Conservation (phyloP, 2,113 vertebrate species). For the Perca schrenkii region DNA sequence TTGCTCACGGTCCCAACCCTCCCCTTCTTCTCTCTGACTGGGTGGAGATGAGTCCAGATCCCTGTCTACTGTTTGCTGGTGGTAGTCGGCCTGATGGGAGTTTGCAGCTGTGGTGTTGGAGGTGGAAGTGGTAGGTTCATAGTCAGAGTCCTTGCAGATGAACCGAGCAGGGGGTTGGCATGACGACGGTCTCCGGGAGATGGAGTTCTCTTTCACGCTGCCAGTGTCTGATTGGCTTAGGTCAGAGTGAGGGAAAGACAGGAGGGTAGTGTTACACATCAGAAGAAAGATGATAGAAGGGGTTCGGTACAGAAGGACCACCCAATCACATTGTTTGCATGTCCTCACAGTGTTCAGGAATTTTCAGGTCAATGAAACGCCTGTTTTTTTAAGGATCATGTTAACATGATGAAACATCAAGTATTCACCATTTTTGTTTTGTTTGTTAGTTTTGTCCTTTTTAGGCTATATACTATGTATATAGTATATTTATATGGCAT, state of each 20-base stretch:
- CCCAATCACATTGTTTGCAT: slow-evolving; percentile 47
- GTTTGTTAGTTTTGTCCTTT: no score
- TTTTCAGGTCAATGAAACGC: background rate
- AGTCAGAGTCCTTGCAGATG: slow-evolving; percentile 58
- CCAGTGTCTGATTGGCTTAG: slow-evolving; percentile 86
- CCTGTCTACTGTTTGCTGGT: slow-evolving; percentile 77
- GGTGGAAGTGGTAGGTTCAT: slow-evolving; percentile 68
- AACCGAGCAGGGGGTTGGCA: slow-evolving; percentile 66
- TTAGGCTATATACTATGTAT: no score
- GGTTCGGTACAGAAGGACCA: slow-evolving; percentile 42
- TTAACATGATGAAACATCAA: slow-evolving; percentile 9
- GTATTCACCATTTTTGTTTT: background rate
- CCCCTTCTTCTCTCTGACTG: slow-evolving; percentile 82
- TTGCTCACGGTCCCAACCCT: slow-evolving; percentile 90
- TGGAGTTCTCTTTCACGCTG: slow-evolving; percentile 89
- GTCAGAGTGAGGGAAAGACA: slow-evolving; percentile 48
- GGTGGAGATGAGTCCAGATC: slow-evolving; percentile 79
- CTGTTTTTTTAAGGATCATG: background rate
- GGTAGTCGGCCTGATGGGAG: slow-evolving; percentile 58
- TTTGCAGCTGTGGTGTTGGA: slow-evolving; percentile 60
- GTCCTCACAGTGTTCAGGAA: slow-evolving; percentile 39
- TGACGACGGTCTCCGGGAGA: slow-evolving; percentile 56
- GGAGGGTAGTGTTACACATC: slow-evolving; percentile 72
- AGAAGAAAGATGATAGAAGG: slow-evolving; percentile 58
- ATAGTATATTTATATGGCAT: no score